A percentile compares a stretch with the other conserved stretches of the same genome.
These are phyloP conservation scores for Neostethus bicornis DNA, from an alignment of 2,797 vertebrate genomes.

Conservation along the genomic window DNA sequence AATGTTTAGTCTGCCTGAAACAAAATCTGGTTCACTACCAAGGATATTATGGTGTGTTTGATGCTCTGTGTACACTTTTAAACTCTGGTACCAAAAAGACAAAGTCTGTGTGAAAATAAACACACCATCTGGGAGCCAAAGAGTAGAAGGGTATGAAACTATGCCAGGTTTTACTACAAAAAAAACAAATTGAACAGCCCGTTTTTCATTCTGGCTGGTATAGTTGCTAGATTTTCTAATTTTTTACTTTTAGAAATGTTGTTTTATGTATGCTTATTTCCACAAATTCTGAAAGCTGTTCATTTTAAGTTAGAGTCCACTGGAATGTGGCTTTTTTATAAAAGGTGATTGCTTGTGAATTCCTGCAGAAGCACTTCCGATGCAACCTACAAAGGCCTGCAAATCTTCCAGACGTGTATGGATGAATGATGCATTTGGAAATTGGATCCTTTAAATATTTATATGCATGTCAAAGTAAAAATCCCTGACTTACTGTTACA, in stretches of 20 bases:
- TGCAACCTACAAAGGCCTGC: not conserved
- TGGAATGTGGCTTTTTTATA: not conserved
- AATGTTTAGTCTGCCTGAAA: no score
- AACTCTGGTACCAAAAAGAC: no score
- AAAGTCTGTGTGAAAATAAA: no score
- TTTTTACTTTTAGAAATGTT: not conserved
- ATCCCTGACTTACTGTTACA: constrained; percentile 9
- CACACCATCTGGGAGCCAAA: no score
- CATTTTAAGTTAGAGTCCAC: not conserved
- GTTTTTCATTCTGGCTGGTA: no score
- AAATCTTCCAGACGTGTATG: not conserved
- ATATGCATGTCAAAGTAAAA: not conserved
- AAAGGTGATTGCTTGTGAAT: not conserved
- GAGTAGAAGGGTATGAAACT: no score
- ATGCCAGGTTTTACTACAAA: no score
- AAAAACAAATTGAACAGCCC: no score
- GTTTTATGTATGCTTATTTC: accelerated
- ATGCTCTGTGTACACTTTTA: no score
- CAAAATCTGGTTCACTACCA: no score
- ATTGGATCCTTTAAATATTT: constrained; percentile 1
- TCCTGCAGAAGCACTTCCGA: not conserved
- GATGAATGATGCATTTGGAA: not conserved
- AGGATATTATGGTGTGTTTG: no score
- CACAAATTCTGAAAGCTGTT: not conserved
- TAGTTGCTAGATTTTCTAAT: no score